phyloP scores from a whole-genome alignment of 2,888 invertebrate species.

The Xanthorhoe spadicearia region DNA sequence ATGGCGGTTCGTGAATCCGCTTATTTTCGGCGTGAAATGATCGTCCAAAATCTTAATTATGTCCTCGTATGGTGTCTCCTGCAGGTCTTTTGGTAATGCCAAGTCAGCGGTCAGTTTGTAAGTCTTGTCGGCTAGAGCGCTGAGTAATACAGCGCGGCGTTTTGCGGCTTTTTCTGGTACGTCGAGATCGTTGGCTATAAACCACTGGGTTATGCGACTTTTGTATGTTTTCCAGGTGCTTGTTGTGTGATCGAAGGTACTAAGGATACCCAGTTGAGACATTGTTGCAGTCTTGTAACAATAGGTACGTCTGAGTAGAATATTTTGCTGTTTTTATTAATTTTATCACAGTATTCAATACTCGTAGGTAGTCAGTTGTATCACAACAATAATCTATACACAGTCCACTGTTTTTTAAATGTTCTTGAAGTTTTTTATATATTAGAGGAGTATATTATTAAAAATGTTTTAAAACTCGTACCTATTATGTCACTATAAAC shows the following conservation, averaged over 20 bases:
- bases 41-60: slow-evolving; percentile 14
- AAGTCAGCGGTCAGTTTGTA: slow-evolving; percentile 10
- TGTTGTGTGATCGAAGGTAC: slow-evolving; percentile 13
- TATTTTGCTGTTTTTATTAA: too few species aligned
- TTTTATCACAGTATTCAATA: too few species aligned
- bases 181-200: slow-evolving; percentile 22
- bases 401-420: too few species aligned
- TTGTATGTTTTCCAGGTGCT: slow-evolving; percentile 18
- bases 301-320: too few species aligned
- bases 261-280: slow-evolving; percentile 10
- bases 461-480: too few species aligned
- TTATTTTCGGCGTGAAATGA: slow-evolving; percentile 16
- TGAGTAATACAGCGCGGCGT: slow-evolving; percentile 12
- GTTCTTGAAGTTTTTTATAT: too few species aligned
- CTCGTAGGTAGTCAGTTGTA: too few species aligned
- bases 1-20: slow-evolving; percentile 5
- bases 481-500: too few species aligned
- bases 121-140: slow-evolving; percentile 6
- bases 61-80: slow-evolving; percentile 9
- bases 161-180: background rate
- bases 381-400: too few species aligned
- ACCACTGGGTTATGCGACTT: slow-evolving; percentile 21
- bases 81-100: slow-evolving; percentile 2
- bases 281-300: too few species aligned
- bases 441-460: too few species aligned